These are phyloP conservation scores for Papilio xuthus DNA, from an alignment of 1,140 invertebrate genomes.

Conservation along the genomic window DNA sequence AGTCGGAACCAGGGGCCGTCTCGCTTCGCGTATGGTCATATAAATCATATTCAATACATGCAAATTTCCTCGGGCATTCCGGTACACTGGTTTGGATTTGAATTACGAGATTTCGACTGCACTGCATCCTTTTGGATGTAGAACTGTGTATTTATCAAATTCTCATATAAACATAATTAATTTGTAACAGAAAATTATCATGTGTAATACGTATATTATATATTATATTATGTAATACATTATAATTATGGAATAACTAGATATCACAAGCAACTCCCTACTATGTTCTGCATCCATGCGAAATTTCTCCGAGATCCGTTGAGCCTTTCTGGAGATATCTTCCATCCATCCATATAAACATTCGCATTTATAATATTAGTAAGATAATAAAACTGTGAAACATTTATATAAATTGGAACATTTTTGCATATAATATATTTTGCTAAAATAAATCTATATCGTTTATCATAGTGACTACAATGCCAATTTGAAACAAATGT, in stretches of 20 bases:
- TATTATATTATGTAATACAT: no score
- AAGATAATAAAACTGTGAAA: no score
- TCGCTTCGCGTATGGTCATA: conserved; percentile 33
- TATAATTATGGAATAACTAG: no score
- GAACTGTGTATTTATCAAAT: neutral
- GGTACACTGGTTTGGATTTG: conserved; percentile 30
- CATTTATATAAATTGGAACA: no score
- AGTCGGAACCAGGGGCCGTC: conserved; percentile 27
- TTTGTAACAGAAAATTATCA: neutral
- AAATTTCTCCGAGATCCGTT: no score
- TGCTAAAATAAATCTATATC: neutral
- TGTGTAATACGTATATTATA: no score
- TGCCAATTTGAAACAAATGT: conserved; percentile 3
- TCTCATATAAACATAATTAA: neutral
- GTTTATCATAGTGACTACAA: neutral
- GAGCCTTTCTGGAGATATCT: no score
- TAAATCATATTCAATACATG: conserved; percentile 39
- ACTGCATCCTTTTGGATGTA: neutral
- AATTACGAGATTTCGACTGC: conserved; percentile 27
- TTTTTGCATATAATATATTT: no score
- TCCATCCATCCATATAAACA: no score
- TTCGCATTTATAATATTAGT: no score
- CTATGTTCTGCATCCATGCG: no score
- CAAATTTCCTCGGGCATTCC: conserved; percentile 34
- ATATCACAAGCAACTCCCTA: no score